Evolutionary conservation across 1,140 invertebrate genomes (phyloP).

Genomic region (Zaprionus nigranus): DNA sequence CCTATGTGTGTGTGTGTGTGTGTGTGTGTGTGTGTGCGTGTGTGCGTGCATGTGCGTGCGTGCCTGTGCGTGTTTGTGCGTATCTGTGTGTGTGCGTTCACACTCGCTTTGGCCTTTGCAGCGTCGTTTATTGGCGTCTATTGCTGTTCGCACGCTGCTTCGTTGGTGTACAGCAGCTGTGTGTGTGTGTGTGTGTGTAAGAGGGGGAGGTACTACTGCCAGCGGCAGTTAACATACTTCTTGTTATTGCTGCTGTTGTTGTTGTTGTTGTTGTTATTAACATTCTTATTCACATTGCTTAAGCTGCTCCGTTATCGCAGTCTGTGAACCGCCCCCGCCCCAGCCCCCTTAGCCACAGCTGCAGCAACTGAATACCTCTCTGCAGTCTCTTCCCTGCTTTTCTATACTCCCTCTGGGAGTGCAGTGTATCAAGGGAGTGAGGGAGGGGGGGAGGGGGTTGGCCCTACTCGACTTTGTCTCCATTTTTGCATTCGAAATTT

Average conservation of each 20-base stretch:
- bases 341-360: slow-evolving; percentile 3
- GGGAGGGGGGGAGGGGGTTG: not conserved
- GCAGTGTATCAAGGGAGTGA: too few relatives aligned
- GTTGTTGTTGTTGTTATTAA: slow-evolving; percentile 12
- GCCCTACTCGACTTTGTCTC: slow-evolving; percentile 44
- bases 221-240: slow-evolving; percentile 1
- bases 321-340: not conserved
- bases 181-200: slow-evolving; percentile 52
- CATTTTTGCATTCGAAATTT: slow-evolving; percentile 56
- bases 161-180: slow-evolving; percentile 35
- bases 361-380: slow-evolving; percentile 34
- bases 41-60: slow-evolving; percentile 21
- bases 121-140: slow-evolving; percentile 68
- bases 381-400: not conserved
- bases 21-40: slow-evolving; percentile 26
- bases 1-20: not conserved
- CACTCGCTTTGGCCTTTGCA: slow-evolving; percentile 43
- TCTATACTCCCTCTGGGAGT: slow-evolving; percentile 21
- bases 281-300: slow-evolving; percentile 32
- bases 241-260: not conserved
- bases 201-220: not conserved
- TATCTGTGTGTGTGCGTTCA: slow-evolving; percentile 45
- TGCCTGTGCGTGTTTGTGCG: slow-evolving; percentile 21
- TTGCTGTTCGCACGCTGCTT: slow-evolving; percentile 67
- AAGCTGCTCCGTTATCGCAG: slow-evolving; percentile 28